A percentile compares a stretch with the other conserved stretches of the same genome.
These are phyloP conservation scores for Sympetrum striolatum DNA, from an alignment of 2,888 invertebrate species.

Conservation along the genomic window DNA sequence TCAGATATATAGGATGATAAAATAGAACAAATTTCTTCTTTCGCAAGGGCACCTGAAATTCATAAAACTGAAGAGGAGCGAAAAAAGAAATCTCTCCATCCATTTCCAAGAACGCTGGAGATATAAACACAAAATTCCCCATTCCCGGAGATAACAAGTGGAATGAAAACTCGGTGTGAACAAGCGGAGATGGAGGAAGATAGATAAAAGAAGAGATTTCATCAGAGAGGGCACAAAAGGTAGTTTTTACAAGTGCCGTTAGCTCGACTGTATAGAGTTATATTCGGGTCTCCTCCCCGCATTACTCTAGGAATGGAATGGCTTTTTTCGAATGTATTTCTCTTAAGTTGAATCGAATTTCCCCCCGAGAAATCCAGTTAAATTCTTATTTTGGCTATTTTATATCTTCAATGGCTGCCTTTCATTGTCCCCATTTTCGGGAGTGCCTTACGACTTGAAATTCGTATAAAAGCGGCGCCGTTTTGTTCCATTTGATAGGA, in stretches of 20 bases:
- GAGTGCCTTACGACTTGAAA: not conserved
- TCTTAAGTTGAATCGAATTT: not conserved
- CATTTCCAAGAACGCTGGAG: not conserved
- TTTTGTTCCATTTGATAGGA: too few relatives aligned
- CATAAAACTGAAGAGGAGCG: not conserved
- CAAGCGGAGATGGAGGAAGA: not conserved
- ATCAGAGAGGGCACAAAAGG: not conserved
- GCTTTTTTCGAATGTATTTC: not conserved
- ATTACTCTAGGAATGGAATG: not conserved
- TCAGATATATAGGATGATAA: not conserved
- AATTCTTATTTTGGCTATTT: not conserved
- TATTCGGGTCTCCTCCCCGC: not conserved
- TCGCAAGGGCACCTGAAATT: not conserved
- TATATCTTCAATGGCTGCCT: not conserved
- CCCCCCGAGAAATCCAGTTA: not conserved
- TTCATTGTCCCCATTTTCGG: not conserved
- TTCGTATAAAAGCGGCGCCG: too few relatives aligned
- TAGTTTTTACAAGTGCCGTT: not conserved
- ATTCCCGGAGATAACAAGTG: not conserved
- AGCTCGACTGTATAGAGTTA: not conserved
- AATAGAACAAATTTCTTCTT: not conserved
- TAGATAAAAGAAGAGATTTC: not conserved
- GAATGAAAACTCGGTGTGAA: not conserved
- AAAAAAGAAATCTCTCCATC: not conserved
- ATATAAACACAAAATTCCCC: not conserved